Percentiles rank a stretch among this genome's conserved stretches.
Evolutionary conservation across 92 coral and sea anemone species (phyloP).

Genomic region (Ricordea florida): DNA sequence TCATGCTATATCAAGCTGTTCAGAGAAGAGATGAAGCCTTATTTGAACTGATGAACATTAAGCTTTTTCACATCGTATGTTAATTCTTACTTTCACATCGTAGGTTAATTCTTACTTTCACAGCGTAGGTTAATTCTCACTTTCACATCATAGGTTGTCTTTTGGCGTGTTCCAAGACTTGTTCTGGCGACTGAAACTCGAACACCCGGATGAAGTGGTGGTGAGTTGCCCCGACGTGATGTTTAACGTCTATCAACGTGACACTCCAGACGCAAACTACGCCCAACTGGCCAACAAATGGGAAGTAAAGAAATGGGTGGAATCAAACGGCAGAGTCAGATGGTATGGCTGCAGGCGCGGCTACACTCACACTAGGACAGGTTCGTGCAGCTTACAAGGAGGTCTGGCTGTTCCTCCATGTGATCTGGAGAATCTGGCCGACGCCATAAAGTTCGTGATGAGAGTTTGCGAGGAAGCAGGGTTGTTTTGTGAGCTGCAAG

Average conservation of each 20-base stretch:
- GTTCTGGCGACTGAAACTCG: conserved; percentile 74
- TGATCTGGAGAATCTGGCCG: conserved; percentile 92
- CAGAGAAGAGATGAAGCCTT: no score
- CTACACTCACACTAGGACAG: conserved; percentile 24
- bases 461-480: conserved; percentile 96
- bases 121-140: not conserved
- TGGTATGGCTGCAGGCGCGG: conserved; percentile 99
- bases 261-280: conserved; percentile 50
- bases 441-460: conserved; percentile 93
- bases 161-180: conserved; percentile 88
- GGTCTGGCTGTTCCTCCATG: conserved; percentile 92
- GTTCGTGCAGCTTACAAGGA: conserved; percentile 46
- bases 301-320: conserved; percentile 87
- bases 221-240: conserved; percentile 96
- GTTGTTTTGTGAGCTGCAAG: conserved; percentile 91
- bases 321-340: conserved; percentile 87
- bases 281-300: conserved; percentile 74
- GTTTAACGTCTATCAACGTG: conserved; percentile 78
- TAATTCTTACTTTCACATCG: no score
- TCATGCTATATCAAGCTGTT: no score
- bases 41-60: no score
- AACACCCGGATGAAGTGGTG: conserved; percentile 58
- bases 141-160: conserved; percentile 47
- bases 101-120: no score
- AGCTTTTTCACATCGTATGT: no score